phyloP scores from a whole-genome alignment of 2,113 vertebrate genomes.

The Lagenorhynchus albirostris region DNA sequence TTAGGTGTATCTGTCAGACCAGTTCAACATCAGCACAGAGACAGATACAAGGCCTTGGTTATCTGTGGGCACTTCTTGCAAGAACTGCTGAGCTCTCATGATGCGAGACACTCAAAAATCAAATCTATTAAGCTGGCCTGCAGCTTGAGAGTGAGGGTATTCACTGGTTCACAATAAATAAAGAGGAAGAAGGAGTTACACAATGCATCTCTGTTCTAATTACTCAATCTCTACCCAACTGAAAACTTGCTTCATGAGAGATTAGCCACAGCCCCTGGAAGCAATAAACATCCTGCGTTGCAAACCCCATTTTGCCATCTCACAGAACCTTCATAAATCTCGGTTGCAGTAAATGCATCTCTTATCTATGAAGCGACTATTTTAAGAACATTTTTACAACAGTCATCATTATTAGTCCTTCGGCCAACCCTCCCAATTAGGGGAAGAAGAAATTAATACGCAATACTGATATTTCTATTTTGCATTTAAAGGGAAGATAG shows the following conservation, averaged over 20 bases:
- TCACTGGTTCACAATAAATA: neutral
- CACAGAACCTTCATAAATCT: conserved; percentile 54
- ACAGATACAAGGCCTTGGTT: neutral
- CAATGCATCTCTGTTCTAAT: neutral
- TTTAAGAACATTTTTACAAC: neutral
- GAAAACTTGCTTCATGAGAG: conserved; percentile 52
- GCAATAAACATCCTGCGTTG: conserved; percentile 36
- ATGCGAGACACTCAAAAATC: neutral
- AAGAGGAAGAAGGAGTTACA: conserved; percentile 59
- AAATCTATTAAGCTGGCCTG: neutral
- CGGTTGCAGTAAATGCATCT: neutral
- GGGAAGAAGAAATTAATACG: neutral
- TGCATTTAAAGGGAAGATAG: neutral
- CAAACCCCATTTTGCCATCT: neutral
- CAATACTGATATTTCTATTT: neutral
- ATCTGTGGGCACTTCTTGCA: neutral
- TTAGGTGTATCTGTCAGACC: neutral
- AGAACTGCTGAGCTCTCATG: neutral
- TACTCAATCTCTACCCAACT: conserved; percentile 42
- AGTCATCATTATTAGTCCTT: neutral
- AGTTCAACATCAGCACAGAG: neutral
- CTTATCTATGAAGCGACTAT: neutral
- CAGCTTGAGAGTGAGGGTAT: neutral
- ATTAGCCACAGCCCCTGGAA: neutral
- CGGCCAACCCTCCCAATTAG: neutral